Base-by-base conservation (phyloP, 1,140 invertebrate species). In the Condylostylus longicornis region DNA sequence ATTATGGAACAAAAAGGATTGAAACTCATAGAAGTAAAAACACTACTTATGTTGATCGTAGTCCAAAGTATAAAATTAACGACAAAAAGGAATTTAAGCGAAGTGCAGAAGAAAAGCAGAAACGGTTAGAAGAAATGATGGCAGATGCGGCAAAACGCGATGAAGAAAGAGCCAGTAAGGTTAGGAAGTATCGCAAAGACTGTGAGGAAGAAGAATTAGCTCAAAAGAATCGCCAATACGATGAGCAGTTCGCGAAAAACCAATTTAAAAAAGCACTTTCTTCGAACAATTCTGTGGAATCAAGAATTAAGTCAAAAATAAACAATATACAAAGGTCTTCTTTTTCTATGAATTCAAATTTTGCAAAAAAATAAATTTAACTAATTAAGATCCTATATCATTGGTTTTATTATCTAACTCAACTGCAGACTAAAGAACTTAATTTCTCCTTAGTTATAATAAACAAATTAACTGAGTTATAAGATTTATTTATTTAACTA, bases 71-170 rank as follows among this genome's bases (percentile, higher is more conserved):
- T 32, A 18, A 38, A 38, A 7, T 30, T 27, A 18, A 13, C 38
- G 25, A 45, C 36, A 39, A n/a, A 61, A 51, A 41, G 40, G 61
- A 4, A 55, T 42, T 43, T 82, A 31, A 66, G 67, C 13, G 73
- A 76, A 42, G 67, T n/a, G n/a, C n/a, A n/a, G n/a, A 73, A 43
- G 85, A 90, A 54, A 79, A 75, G 43, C 75, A 85, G 51, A 64
- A 63, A 30, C 66, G 67, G 37, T 58, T 82, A 40, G 65, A 68
- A 33, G 83, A 87, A 64, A 94, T 94, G 88, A 77, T 82, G 68
- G 58, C 68, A 18, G 79, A 88, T 65, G 83, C 80, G 2, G 63
- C 65, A 38, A 72, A 72, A 69, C 63, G 80, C 7, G 77, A 86
- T 37, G 70, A 73, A 40, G 70, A 79, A 49, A 58, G 81, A 37